Evolutionary conservation across 2,888 invertebrate genomes (phyloP).

Genomic region (Pristionchus fissidentatus): DNA sequence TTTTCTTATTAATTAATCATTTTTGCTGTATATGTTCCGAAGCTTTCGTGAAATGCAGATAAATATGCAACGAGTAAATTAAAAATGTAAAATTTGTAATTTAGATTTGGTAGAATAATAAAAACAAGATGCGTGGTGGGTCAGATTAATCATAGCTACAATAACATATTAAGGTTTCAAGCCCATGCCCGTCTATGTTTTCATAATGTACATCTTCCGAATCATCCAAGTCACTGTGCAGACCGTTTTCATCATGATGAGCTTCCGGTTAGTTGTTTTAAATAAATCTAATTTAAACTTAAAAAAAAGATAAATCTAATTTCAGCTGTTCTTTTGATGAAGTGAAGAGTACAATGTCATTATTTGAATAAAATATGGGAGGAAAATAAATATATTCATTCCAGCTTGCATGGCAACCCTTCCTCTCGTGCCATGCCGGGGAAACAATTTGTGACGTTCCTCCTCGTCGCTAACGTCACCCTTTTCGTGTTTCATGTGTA

Average conservation of each 20-base stretch:
- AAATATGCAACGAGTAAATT: slow-evolving; percentile 1
- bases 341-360: neutral
- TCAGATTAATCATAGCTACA: neutral
- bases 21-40: neutral
- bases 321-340: too few relatives aligned
- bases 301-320: too few relatives aligned
- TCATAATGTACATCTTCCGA: slow-evolving; percentile 65
- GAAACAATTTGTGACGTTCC: slow-evolving; percentile 74
- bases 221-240: slow-evolving; percentile 72
- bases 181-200: slow-evolving; percentile 62
- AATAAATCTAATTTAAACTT: neutral
- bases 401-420: slow-evolving; percentile 27
- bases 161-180: slow-evolving; percentile 20
- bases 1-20: neutral
- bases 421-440: slow-evolving; percentile 52
- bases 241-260: slow-evolving; percentile 71
- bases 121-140: neutral
- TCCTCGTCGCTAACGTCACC: slow-evolving; percentile 72
- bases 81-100: neutral
- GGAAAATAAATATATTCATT: neutral
- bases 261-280: slow-evolving; percentile 58
- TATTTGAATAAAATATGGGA: neutral
- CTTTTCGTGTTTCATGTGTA: slow-evolving; percentile 71
- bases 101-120: neutral
- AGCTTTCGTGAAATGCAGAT: neutral